A percentile compares a stretch with the other conserved stretches of the same genome.
These are phyloP conservation scores for Ophiodon elongatus DNA, from an alignment of 2,113 vertebrate species.

Conservation along the genomic window DNA sequence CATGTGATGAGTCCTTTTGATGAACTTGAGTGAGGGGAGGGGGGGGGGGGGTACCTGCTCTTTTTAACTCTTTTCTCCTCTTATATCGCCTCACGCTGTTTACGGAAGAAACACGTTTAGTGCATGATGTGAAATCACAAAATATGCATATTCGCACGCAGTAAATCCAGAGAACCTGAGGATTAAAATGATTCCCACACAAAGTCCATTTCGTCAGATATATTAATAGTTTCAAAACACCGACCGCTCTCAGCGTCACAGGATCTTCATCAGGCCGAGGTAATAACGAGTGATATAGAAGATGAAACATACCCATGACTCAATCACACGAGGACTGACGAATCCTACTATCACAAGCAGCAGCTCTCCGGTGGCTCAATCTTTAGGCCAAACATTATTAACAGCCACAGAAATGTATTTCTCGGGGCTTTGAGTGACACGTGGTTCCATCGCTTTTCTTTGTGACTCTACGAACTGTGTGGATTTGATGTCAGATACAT, in stretches of 20 bases:
- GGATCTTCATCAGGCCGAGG: no score
- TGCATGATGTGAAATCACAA: no score
- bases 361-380: no score
- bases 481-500: neutral
- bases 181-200: no score
- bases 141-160: no score
- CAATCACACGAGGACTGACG: no score
- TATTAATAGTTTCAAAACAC: neutral
- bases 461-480: neutral
- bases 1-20: slow-evolving; percentile 5
- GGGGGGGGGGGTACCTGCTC: no score
- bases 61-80: no score
- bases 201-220: neutral
- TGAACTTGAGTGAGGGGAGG: slow-evolving; percentile 19
- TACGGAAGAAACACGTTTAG: neutral
- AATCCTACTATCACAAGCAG: no score
- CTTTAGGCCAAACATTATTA: neutral
- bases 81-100: neutral
- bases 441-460: neutral
- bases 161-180: no score
- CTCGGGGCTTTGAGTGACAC: neutral
- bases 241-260: neutral
- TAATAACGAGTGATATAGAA: no score
- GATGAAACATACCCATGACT: no score
- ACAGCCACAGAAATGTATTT: neutral